Evolutionary conservation across 2,888 invertebrate species (phyloP).

Genomic region (Phortica okadai): DNA sequence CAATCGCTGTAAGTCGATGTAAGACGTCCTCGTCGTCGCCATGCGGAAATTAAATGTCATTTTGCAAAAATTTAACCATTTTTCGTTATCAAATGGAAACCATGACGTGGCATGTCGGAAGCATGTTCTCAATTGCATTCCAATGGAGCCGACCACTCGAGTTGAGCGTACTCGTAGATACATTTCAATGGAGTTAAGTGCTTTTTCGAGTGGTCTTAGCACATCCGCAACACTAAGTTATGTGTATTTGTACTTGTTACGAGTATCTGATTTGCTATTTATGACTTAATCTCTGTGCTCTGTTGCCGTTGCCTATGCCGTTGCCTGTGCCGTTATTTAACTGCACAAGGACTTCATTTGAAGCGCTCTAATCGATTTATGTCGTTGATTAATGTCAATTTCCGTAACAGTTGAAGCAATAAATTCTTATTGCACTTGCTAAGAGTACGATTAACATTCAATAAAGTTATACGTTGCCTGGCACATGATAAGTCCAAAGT

Average conservation of each 20-base stretch:
- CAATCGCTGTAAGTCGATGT: neutral
- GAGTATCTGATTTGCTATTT: neutral
- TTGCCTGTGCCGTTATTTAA: neutral
- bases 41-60: slow-evolving; percentile 24
- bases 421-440: neutral
- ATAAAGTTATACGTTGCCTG: neutral
- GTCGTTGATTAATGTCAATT: neutral
- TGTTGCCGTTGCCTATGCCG: neutral
- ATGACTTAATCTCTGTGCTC: neutral
- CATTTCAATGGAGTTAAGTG: neutral
- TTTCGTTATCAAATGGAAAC: neutral
- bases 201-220: neutral
- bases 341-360: neutral
- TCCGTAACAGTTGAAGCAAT: neutral
- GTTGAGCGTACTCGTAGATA: neutral
- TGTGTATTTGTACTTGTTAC: neutral
- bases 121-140: neutral
- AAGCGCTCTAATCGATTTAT: neutral
- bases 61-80: neutral
- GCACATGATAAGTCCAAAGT: neutral
- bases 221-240: neutral
- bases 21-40: neutral
- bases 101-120: neutral
- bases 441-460: neutral
- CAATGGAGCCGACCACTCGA: neutral